phyloP scores from a whole-genome alignment of 2,888 invertebrate species.

The Drosophila paucipuncta region DNA sequence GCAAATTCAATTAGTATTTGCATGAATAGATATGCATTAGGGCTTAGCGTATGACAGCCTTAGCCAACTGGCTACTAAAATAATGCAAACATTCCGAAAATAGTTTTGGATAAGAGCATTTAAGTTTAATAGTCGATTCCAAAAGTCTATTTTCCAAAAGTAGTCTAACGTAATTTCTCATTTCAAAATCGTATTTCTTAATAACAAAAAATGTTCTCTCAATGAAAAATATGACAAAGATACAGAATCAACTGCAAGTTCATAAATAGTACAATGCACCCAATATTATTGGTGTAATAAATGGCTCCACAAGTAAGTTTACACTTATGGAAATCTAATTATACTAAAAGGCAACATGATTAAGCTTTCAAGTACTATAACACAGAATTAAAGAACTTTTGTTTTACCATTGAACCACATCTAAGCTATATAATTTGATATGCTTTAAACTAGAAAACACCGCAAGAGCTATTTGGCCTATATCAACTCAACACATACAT shows the following conservation, averaged over 20 bases:
- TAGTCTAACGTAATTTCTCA: not conserved
- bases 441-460: not conserved
- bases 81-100: not conserved
- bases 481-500: not conserved
- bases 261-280: not conserved
- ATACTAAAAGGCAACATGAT: not conserved
- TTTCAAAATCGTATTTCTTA: not conserved
- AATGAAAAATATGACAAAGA: not conserved
- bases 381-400: too few relatives aligned
- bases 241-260: not conserved
- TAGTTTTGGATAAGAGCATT: not conserved
- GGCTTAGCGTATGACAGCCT: not conserved
- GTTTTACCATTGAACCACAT: not conserved
- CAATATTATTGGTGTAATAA: not conserved
- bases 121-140: not conserved
- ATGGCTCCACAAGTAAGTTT: not conserved
- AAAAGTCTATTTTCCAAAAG: not conserved
- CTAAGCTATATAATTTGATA: not conserved
- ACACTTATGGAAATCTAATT: not conserved
- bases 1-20: not conserved
- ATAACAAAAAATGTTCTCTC: not conserved
- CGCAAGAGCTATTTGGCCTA: not conserved
- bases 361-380: not conserved
- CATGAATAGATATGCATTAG: not conserved
- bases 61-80: not conserved